Percentiles rank a stretch among this genome's conserved stretches.
These are phyloP conservation scores for Calvadosia cruxmelitensis DNA, from an alignment of 30 jellyfish, hydroid and myxozoan species.

Conservation along the genomic window DNA sequence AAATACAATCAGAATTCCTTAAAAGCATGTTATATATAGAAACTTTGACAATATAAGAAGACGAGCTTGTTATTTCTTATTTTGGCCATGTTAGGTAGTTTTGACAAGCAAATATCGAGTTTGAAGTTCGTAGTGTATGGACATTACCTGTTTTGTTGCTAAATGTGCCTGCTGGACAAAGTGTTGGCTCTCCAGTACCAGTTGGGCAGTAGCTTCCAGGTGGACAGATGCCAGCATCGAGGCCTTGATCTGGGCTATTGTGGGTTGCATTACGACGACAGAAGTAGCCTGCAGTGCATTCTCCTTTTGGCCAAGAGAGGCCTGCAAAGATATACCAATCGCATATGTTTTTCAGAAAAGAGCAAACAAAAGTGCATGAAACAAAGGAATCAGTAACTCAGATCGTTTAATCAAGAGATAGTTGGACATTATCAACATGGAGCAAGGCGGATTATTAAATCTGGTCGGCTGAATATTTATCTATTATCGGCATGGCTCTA, in stretches of 20 bases:
- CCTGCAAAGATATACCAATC: no score
- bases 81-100: background rate
- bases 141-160: constrained; percentile 60
- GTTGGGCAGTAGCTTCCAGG: constrained; percentile 76
- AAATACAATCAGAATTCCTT: no score
- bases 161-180: constrained; percentile 85
- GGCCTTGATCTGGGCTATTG: constrained; percentile 82
- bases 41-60: no score
- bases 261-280: constrained; percentile 87
- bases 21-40: no score
- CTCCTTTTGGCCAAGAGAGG: constrained; percentile 43
- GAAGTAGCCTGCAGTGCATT: constrained; percentile 65
- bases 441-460: no score
- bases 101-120: background rate
- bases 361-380: background rate
- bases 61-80: no score
- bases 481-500: no score
- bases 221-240: constrained; percentile 89
- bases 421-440: no score
- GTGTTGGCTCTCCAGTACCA: constrained; percentile 91
- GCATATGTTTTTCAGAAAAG: background rate
- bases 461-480: no score
- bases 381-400: no score
- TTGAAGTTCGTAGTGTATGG: background rate
- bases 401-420: no score